Base-by-base conservation (phyloP, 1,140 invertebrate species). In the Lethrus apterus region DNA sequence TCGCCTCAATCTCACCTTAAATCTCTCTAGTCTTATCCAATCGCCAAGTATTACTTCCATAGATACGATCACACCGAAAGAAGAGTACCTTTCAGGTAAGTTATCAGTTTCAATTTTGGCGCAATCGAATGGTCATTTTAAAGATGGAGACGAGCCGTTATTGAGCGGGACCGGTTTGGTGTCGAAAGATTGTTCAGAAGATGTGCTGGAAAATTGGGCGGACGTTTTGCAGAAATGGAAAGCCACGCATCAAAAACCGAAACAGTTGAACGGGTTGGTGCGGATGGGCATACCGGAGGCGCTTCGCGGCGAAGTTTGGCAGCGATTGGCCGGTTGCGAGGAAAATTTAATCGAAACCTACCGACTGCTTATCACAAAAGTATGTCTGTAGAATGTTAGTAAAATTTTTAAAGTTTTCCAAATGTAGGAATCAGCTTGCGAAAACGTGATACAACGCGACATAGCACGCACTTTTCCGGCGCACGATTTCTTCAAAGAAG, bases 401-500 rank as follows among this genome's bases (percentile, higher is more conserved):
- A 21, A 20, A 7, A 36, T 19, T 26, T 29, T 4, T 13, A 32
- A 18, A 21, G 18, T 45, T 51, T 17, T 51, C 31, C 36, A 44
- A 58, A 40, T 57, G 36, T 59, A 91, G 86, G 89, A 93, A 44
- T 89, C 86, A 52, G 77, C 78, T 19, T 91, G 84, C 65, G 94
- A 98, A 66, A 80, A 86, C 55, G 89, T 95, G 29, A 98, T 99
- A 59, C 78, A 89, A 55, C 73, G 95, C 50, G 96, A 99, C 67
- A 97, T 99, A 48, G 92, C 96, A 58, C 77, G 96, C 58, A 99
- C 96, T 34, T 99, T 98, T 74, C 95, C 97, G 15, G 96, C 93
- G 23, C 93, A 99, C 70, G 92, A 97, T 62, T 96, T 88, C 70
- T 99, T 99, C 70, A 92, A 92, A 70, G 89, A 94, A 67, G 82